Evolutionary conservation across 2,113 vertebrate genomes (phyloP), one percentile per base, ranked within the genome.

Genomic region (Oenanthe oenanthe): DNA sequence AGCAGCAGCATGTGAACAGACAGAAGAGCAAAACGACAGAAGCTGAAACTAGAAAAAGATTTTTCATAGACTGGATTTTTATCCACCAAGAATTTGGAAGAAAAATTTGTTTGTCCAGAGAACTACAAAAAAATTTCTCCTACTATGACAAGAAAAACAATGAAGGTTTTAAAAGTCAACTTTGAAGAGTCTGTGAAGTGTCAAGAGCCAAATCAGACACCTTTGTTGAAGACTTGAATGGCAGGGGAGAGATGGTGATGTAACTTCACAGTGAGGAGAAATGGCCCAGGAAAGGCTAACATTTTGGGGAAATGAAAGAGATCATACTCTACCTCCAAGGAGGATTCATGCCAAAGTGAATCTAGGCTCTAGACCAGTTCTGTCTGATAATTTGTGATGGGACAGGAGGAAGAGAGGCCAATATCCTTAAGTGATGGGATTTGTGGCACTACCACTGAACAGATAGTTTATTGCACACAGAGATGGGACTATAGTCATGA

Each of bases 371-470:
- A 42, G 13, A 53, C 18, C 42, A 53, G 25, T 34, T 65, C 65
- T 56, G 9, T 63, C n/a, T 84, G 43, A 85, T 28, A 38, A 86
- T 50, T 66, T 88, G 18, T 66, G 28, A 68, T n/a, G 40, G 68
- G 43, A 57, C 7, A 38, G 67, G 18, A 79, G 50, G 17, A 85
- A 83, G 50, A 92, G 11, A 45, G 13, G 29, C 1, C 19, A 72
- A 42, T 26, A 42, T 48, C 40, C 38, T 70, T 48, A 76, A 63
- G 42, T 32, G 58, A 48, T 45, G 24, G 12, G 10, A 71, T 15
- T 48, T 61, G 13, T 4, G 4, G 4, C 42, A 31, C 32, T 56
- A n/a, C 16, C 0, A 0, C 43, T 66, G 65, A 84, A 84, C 1
- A 12, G 18, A 21, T 3, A 51, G 7, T 31, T 80, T 63, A 70